Evolutionary conservation across 2,888 invertebrate species (phyloP).

Genomic region (Chironomus tentans): DNA sequence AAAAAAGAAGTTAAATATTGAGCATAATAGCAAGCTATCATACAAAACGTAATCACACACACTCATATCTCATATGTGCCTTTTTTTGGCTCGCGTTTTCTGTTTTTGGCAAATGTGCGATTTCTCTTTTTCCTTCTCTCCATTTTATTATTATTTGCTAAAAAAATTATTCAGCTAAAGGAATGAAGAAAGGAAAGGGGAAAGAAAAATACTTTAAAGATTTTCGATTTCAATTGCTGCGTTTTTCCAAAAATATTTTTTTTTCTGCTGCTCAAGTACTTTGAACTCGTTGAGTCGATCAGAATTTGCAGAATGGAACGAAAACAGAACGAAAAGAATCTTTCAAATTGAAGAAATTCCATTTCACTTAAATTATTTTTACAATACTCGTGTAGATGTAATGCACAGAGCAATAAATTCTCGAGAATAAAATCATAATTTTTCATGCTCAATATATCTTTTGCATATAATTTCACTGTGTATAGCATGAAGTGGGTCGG

Average conservation of each 20-base stretch:
- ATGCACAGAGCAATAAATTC: neutral
- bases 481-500: neutral
- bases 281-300: neutral
- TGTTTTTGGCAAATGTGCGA: slow-evolving; percentile 24
- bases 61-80: neutral
- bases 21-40: neutral
- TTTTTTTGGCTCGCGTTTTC: slow-evolving; percentile 1
- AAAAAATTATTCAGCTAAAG: neutral
- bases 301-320: neutral
- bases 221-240: neutral
- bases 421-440: neutral
- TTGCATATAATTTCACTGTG: neutral
- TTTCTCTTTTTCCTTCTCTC: slow-evolving; percentile 19
- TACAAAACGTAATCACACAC: slow-evolving; percentile 8
- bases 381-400: neutral
- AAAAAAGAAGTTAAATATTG: neutral
- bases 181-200: neutral
- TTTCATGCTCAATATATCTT: neutral
- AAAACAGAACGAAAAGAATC: neutral
- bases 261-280: neutral
- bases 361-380: neutral
- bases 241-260: neutral
- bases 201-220: neutral
- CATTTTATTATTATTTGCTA: neutral
- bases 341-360: neutral